Percentiles rank a stretch among this genome's conserved stretches.
These are phyloP conservation scores for Leuctra nigra DNA, from an alignment of 2,888 invertebrate species.

Conservation along the genomic window DNA sequence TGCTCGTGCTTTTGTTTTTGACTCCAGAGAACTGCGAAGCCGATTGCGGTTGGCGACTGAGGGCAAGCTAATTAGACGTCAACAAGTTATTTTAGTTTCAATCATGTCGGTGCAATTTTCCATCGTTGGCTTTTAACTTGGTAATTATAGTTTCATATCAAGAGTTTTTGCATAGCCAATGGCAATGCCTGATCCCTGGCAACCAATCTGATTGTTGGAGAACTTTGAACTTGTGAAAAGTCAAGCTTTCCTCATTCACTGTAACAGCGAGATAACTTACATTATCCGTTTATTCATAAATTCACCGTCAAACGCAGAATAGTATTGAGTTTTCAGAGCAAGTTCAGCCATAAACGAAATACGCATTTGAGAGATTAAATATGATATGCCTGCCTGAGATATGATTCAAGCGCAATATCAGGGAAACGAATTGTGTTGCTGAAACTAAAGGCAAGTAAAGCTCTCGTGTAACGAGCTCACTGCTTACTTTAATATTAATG, in stretches of 20 bases:
- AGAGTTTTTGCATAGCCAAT: too few relatives aligned
- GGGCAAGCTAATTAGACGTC: too few relatives aligned
- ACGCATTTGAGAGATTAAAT: neutral
- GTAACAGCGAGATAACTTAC: neutral
- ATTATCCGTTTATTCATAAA: neutral
- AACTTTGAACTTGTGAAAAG: too few relatives aligned
- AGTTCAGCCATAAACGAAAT: neutral
- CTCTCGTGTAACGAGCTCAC: neutral
- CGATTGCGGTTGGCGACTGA: too few relatives aligned
- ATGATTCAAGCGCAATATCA: neutral
- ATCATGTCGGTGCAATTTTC: too few relatives aligned
- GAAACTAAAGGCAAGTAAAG: neutral
- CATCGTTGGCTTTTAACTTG: too few relatives aligned
- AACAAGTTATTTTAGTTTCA: too few relatives aligned
- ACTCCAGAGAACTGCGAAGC: too few relatives aligned
- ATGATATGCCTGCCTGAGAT: neutral
- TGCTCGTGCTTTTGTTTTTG: neutral
- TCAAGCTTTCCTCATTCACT: neutral
- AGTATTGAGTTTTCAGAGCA: neutral
- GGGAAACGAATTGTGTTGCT: conserved; percentile 3
- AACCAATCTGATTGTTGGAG: too few relatives aligned
- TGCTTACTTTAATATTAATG: conserved; percentile 22
- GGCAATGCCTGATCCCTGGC: too few relatives aligned
- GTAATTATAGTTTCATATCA: too few relatives aligned
- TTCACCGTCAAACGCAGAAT: neutral